Base-by-base conservation (phyloP, 2,797 vertebrate genomes). In the Fistularia commersonii region DNA sequence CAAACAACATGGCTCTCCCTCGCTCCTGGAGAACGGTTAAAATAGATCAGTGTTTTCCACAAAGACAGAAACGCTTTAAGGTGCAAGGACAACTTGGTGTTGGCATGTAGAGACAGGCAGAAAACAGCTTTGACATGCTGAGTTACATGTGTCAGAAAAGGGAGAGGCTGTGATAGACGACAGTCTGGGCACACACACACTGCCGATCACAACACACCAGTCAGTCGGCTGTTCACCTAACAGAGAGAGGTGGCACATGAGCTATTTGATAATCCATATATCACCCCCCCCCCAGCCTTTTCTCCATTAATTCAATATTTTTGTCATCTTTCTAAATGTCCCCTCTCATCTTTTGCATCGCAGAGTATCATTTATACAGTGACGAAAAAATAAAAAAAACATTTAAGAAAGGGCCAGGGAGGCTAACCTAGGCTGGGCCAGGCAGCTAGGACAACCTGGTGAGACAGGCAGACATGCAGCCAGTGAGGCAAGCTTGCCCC, bases 41-140 rank as follows among this genome's bases (percentile, higher is more conserved):
- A 61, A 60, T 42, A 7, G 58, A 74, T 74, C 65, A 43, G 69
- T 55, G 62, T 57, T 58, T 57, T 10, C 56, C 63, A 51, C 48
- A 61, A 64, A 79, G 64, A 60, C 48, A 33, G 12, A 47, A 1
- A 33, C 53, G 61, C 73, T 74, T 65, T 71, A 59, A 70, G 69
- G 64, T 48, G 39, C 67, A 50, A 54, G 75, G 60, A 71, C 68
- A 41, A 62, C 42, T 48, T 39, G 48, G 61, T 52, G 23, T 23
- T 23, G 60, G 57, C 77, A 64, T 52, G 51, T 48, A 32, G 62
- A 76, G 69, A 66, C 74, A 48, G 65, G 64, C 56, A 56, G 75
- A 76, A 80, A 75, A 71, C 74, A 57, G 62, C 74, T 48, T 69
- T 76, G 80, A 80, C 79, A 73, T 69, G 79, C 72, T 66, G 79